Evolutionary conservation across 1,140 invertebrate species (phyloP).

Genomic region (Pseudomyrmex sp.): DNA sequence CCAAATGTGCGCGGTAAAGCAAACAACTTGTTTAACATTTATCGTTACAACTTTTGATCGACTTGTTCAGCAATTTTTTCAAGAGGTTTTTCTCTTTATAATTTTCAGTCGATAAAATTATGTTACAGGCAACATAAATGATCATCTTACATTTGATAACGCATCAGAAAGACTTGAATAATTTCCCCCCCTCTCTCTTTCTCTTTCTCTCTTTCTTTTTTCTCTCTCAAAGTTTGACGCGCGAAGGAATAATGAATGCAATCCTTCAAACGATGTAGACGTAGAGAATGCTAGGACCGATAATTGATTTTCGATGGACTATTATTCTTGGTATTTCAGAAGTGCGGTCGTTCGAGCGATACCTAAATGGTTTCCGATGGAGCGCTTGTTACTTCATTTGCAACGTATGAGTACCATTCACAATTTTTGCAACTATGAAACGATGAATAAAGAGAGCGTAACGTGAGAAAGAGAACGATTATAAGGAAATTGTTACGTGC

Average conservation of each 20-base stretch:
- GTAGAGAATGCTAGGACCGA: slow-evolving; percentile 37
- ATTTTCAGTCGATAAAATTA: slow-evolving; percentile 33
- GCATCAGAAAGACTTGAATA: slow-evolving; percentile 18
- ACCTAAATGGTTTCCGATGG: slow-evolving; percentile 60
- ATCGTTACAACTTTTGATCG: not conserved
- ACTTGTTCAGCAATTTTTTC: not conserved
- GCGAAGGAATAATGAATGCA: slow-evolving; percentile 49
- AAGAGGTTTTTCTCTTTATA: not conserved
- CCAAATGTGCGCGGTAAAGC: not conserved
- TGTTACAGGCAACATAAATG: not conserved
- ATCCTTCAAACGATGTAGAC: slow-evolving; percentile 44
- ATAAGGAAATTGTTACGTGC: slow-evolving; percentile 16
- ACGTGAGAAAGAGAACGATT: slow-evolving; percentile 31
- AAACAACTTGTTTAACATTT: not conserved
- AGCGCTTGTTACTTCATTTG: slow-evolving; percentile 57
- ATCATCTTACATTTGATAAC: not conserved
- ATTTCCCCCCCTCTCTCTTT: not conserved
- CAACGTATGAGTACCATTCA: slow-evolving; percentile 48
- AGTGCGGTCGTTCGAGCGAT: slow-evolving; percentile 56
- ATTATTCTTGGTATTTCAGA: slow-evolving; percentile 60
- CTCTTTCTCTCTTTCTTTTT: no score
- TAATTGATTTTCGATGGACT: slow-evolving; percentile 62
- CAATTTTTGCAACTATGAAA: slow-evolving; percentile 52
- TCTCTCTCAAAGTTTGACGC: not conserved
- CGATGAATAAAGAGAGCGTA: slow-evolving; percentile 51